Evolutionary conservation across 2,888 invertebrate species (phyloP).

Genomic region (Tricholauxania praeusta): DNA sequence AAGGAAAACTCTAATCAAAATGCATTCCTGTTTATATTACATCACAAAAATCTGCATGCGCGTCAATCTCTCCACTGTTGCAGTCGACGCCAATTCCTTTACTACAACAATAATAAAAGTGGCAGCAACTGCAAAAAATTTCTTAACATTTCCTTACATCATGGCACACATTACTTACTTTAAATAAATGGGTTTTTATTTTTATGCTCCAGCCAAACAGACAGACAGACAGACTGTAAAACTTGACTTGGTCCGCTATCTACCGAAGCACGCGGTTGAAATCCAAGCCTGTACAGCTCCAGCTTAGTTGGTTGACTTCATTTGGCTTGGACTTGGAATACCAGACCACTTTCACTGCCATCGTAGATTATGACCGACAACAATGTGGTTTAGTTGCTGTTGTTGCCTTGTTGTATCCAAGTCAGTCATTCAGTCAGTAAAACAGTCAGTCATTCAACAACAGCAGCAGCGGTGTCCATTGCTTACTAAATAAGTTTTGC

Average conservation of each 20-base stretch:
- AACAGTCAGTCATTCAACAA: too few species aligned
- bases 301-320: too few species aligned
- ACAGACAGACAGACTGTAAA: background rate
- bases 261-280: conserved; percentile 5
- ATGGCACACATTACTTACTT: background rate
- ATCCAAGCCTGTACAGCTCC: conserved; percentile 2
- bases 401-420: too few species aligned
- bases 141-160: conserved; percentile 12
- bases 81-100: too few species aligned
- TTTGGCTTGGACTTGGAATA: conserved; percentile 24
- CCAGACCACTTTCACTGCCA: conserved; percentile 36
- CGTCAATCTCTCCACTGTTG: too few species aligned
- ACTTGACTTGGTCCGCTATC: background rate
- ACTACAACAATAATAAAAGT: too few species aligned
- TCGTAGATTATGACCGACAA: background rate
- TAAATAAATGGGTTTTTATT: background rate
- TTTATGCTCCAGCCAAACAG: background rate
- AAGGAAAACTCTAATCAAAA: too few species aligned
- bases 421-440: too few species aligned
- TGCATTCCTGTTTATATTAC: too few species aligned
- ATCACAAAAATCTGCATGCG: too few species aligned
- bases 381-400: too few species aligned
- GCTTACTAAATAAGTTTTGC: conserved; percentile 11
- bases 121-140: background rate
- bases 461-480: too few species aligned